These are phyloP conservation scores for Patella depressa DNA, from an alignment of 2,888 invertebrate species.

Conservation along the genomic window DNA sequence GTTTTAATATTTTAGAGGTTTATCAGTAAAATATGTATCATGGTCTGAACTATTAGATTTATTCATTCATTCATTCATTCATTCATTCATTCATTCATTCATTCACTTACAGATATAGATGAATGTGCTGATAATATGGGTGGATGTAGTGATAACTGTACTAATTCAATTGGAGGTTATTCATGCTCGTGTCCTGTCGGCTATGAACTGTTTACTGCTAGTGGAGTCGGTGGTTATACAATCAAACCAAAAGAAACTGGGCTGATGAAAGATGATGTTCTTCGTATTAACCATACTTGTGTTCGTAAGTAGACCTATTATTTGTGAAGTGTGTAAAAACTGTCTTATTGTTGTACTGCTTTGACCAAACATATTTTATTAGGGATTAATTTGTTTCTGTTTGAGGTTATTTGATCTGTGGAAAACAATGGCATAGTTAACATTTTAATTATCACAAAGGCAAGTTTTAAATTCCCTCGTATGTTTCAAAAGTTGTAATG, in stretches of 20 bases:
- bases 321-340: too few species aligned
- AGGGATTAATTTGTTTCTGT: background rate
- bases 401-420: background rate
- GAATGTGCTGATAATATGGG: conserved; percentile 37
- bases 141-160: conserved; percentile 42
- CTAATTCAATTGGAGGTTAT: conserved; percentile 40
- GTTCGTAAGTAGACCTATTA: conserved; percentile 75
- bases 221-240: conserved; percentile 90
- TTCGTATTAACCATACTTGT: conserved; percentile 93
- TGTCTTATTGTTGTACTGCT: too few species aligned
- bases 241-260: conserved; percentile 89
- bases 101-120: conserved; percentile 39
- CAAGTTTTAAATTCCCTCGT: too few species aligned
- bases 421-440: background rate
- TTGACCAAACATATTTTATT: background rate
- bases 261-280: conserved; percentile 87
- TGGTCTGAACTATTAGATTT: too few species aligned
- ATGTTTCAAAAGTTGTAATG: too few species aligned
- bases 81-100: too few species aligned
- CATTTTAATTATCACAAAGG: background rate
- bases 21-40: too few species aligned
- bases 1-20: too few species aligned
- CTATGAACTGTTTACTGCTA: conserved; percentile 87
- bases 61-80: too few species aligned
- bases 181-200: conserved; percentile 90